These are phyloP conservation scores for Tachina fera DNA, from an alignment of 2,888 invertebrate genomes.

Conservation along the genomic window DNA sequence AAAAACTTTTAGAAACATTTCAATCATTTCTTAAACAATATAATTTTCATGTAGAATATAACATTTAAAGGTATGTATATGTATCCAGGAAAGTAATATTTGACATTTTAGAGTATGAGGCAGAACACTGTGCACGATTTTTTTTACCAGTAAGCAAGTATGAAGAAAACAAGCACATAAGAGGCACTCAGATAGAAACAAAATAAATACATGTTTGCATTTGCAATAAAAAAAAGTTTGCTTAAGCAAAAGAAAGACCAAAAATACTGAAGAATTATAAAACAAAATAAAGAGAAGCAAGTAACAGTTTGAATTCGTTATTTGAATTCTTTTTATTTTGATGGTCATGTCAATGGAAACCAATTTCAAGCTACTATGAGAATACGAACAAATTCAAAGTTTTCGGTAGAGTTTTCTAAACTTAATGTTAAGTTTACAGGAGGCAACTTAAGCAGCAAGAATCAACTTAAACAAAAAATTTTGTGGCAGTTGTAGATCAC, in stretches of 20 bases:
- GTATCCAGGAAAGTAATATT: no score
- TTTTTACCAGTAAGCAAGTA: no score
- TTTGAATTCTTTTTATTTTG: not conserved
- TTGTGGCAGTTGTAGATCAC: no score
- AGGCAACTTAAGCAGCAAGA: no score
- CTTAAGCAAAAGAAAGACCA: not conserved
- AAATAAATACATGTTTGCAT: conserved; percentile 14
- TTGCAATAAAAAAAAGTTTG: conserved; percentile 2
- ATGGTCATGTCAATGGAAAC: conserved; percentile 30
- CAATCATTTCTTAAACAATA: no score
- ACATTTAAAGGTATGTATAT: no score
- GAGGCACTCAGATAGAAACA: not conserved
- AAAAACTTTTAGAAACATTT: no score
- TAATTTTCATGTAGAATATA: no score
- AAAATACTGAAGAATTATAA: not conserved
- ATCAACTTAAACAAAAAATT: no score
- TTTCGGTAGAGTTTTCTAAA: not conserved
- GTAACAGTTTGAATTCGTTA: not conserved
- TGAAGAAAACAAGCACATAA: not conserved
- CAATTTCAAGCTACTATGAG: conserved; percentile 28
- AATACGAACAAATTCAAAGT: not conserved
- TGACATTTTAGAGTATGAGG: no score
- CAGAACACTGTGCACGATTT: no score
- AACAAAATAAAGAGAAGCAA: conserved; percentile 33
- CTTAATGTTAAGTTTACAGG: not conserved